Evolutionary conservation across 2,797 vertebrate genomes (phyloP).

Genomic region (Emys orbicularis): DNA sequence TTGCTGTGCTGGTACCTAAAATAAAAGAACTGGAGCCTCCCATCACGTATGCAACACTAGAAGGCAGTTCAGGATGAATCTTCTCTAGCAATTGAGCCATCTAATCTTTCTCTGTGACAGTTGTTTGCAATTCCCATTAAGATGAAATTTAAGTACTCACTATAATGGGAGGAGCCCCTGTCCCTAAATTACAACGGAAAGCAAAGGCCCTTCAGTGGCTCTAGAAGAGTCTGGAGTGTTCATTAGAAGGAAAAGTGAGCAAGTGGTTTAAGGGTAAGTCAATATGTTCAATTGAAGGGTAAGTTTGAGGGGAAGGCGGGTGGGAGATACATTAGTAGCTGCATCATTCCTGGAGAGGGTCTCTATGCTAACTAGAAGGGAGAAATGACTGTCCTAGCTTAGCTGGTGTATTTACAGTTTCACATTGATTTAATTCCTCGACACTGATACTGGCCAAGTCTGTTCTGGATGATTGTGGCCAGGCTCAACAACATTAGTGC

Average conservation of each 20-base stretch:
- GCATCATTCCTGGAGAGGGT: not conserved
- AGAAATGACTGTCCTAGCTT: not conserved
- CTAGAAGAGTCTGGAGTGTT: not conserved
- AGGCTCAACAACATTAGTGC: not conserved
- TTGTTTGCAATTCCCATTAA: not conserved
- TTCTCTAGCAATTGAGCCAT: not conserved
- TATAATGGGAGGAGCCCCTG: not conserved
- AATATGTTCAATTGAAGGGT: fast-evolving
- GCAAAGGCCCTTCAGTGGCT: not conserved
- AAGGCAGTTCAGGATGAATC: constrained; percentile 17
- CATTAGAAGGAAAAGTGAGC: fast-evolving
- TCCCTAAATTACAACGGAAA: not conserved
- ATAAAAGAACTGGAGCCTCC: not conserved
- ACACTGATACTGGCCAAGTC: not conserved
- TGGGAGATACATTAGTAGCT: not conserved
- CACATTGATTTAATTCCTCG: not conserved
- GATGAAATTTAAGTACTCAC: no score
- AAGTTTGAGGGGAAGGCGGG: fast-evolving
- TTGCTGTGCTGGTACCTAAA: not conserved
- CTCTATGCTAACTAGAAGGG: not conserved
- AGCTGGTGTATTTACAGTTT: not conserved
- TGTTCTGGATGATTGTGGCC: not conserved
- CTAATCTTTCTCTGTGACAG: not conserved
- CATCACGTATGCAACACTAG: not conserved
- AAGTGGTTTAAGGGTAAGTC: fast-evolving